These are phyloP conservation scores for Pygathrix nemaeus DNA, from an alignment of 2,113 vertebrate species.

Conservation along the genomic window DNA sequence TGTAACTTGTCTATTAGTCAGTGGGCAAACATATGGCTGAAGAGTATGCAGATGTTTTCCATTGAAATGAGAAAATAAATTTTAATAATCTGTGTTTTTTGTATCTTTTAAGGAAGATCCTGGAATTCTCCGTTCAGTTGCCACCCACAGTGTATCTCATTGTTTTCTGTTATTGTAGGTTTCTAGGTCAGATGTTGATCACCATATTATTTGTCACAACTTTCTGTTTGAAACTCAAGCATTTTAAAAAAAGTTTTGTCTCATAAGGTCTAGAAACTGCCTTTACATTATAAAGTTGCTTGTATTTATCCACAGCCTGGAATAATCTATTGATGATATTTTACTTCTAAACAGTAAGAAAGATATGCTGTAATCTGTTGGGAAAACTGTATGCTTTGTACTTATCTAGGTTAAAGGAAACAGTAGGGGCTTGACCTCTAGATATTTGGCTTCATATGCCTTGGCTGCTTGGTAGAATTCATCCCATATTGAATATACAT, in stretches of 20 bases:
- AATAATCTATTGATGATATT: neutral
- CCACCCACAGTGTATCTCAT: neutral
- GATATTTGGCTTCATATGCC: neutral
- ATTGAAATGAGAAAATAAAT: slow-evolving; percentile 18
- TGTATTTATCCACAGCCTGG: neutral
- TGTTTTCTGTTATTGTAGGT: slow-evolving; percentile 5
- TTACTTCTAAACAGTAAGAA: slow-evolving; percentile 13
- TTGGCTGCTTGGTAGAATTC: neutral
- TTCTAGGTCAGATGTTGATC: slow-evolving; percentile 4
- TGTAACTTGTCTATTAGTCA: neutral
- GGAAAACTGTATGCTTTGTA: neutral
- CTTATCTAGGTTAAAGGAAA: neutral
- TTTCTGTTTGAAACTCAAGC: neutral
- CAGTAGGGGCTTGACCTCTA: neutral
- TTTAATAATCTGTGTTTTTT: neutral
- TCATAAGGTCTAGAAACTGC: neutral
- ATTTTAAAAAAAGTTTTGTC: neutral
- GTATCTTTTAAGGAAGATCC: neutral
- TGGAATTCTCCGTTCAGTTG: slow-evolving; percentile 5
- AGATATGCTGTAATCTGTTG: neutral
- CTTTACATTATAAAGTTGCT: slow-evolving; percentile 27
- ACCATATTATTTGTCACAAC: slow-evolving; percentile 11
- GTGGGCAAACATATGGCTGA: neutral
- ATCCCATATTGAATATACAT: neutral
- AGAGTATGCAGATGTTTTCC: slow-evolving; percentile 10